These are phyloP conservation scores for Calidris pygmaea DNA, from an alignment of 2,113 vertebrate species.

Conservation along the genomic window DNA sequence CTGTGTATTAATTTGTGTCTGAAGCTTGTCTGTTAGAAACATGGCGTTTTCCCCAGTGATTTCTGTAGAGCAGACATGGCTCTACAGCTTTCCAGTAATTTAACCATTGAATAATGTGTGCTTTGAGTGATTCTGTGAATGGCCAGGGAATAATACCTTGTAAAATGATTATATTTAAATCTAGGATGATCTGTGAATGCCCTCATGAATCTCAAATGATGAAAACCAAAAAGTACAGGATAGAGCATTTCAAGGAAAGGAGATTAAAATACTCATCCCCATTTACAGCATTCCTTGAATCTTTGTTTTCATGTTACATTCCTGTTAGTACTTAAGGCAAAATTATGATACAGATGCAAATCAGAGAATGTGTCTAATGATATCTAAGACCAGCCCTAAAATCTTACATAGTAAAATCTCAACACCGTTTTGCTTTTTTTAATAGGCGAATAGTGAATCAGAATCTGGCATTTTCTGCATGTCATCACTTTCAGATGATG, in stretches of 20 bases:
- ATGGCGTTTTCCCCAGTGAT: not conserved
- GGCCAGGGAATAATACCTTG: not conserved
- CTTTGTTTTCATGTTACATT: not conserved
- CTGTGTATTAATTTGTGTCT: not conserved
- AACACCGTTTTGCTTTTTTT: not conserved
- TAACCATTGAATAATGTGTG: not conserved
- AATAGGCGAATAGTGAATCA: conserved; percentile 91
- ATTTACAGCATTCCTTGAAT: not conserved
- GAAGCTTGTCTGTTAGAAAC: not conserved
- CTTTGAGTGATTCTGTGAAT: not conserved
- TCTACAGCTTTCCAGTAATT: not conserved
- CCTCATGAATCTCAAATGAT: not conserved
- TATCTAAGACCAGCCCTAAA: not conserved
- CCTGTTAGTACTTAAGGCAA: not conserved
- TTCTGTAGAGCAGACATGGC: not conserved
- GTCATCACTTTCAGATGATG: conserved; percentile 96
- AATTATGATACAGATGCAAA: not conserved
- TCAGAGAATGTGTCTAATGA: not conserved
- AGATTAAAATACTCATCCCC: not conserved
- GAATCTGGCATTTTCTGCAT: conserved; percentile 96
- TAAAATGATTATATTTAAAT: not conserved
- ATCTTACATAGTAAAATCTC: not conserved
- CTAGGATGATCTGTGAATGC: not conserved
- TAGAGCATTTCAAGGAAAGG: not conserved
- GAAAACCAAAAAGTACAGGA: not conserved